Evolutionary conservation across 2,888 invertebrate species (phyloP).

Genomic region (Eurois occulta): DNA sequence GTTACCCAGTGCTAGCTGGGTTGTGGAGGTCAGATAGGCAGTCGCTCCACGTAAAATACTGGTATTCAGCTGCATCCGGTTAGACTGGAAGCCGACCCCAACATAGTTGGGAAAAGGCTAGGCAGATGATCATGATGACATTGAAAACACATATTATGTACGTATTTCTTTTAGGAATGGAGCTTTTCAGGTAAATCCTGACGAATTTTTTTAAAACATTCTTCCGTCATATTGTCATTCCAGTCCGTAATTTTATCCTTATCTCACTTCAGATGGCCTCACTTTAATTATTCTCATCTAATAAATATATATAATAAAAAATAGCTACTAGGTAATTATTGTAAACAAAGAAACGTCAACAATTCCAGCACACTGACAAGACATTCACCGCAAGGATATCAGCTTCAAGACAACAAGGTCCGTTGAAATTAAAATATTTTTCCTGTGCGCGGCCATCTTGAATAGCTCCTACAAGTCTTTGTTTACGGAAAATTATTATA

Average conservation of each 20-base stretch:
- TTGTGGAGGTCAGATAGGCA: too few species aligned
- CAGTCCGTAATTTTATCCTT: not conserved
- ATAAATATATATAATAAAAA: not conserved
- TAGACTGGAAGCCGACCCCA: too few species aligned
- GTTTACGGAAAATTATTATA: slow-evolving; percentile 58
- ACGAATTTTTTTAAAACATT: not conserved
- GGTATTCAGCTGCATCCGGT: too few species aligned
- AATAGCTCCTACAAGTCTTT: slow-evolving; percentile 44
- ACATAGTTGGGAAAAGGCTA: too few species aligned
- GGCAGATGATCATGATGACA: too few species aligned
- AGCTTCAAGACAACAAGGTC: slow-evolving; percentile 52
- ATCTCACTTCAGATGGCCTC: not conserved
- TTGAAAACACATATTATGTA: too few species aligned
- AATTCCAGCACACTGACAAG: slow-evolving; percentile 35
- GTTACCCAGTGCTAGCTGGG: too few species aligned
- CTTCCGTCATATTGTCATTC: not conserved
- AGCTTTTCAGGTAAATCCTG: not conserved
- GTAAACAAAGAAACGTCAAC: slow-evolving; percentile 35
- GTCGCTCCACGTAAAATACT: not conserved
- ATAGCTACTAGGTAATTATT: not conserved
- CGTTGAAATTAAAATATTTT: slow-evolving; percentile 56
- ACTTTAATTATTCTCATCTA: not conserved
- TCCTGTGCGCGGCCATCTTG: slow-evolving; percentile 44
- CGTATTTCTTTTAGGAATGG: not conserved
- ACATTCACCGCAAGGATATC: slow-evolving; percentile 54